These are phyloP conservation scores for Oryzias celebensis DNA, from an alignment of 2,113 vertebrate genomes.

Conservation along the genomic window DNA sequence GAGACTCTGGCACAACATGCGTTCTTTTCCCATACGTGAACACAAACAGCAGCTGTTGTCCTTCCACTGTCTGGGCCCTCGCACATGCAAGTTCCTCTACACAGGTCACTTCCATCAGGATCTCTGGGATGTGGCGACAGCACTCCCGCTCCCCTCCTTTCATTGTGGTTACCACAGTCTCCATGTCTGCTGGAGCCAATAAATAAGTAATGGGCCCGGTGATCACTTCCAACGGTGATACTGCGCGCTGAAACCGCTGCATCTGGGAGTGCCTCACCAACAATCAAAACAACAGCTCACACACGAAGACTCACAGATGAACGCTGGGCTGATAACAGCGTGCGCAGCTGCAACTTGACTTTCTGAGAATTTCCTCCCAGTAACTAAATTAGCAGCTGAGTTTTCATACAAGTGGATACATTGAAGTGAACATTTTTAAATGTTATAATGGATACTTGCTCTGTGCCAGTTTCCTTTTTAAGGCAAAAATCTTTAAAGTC, in stretches of 20 bases:
- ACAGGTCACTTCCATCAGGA: slow-evolving; percentile 6
- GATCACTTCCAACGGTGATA: slow-evolving; percentile 73
- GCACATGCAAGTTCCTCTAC: slow-evolving; percentile 29
- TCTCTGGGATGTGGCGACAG: slow-evolving; percentile 34
- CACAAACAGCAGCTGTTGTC: background rate
- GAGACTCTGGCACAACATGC: background rate
- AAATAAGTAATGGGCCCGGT: slow-evolving; percentile 75
- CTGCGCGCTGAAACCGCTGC: slow-evolving; percentile 63
- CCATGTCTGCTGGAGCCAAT: slow-evolving; percentile 75
- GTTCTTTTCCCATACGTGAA: slow-evolving; percentile 15
- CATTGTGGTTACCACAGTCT: slow-evolving; percentile 71
- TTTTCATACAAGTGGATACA: background rate
- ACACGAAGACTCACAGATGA: slow-evolving; percentile 30
- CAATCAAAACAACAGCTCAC: slow-evolving; percentile 59
- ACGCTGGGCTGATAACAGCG: slow-evolving; percentile 28
- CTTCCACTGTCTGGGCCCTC: background rate
- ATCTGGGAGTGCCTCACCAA: slow-evolving; percentile 67
- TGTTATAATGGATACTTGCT: no score
- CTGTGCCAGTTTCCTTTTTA: no score
- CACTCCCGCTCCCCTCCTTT: slow-evolving; percentile 54
- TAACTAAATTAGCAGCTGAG: slow-evolving; percentile 8
- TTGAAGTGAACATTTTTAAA: no score
- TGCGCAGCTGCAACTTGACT: slow-evolving; percentile 28
- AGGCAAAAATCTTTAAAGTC: no score
- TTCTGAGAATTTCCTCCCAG: slow-evolving; percentile 5